phyloP scores from a whole-genome alignment of 2,113 vertebrate genomes.

The Ivindomyrus marchei region DNA sequence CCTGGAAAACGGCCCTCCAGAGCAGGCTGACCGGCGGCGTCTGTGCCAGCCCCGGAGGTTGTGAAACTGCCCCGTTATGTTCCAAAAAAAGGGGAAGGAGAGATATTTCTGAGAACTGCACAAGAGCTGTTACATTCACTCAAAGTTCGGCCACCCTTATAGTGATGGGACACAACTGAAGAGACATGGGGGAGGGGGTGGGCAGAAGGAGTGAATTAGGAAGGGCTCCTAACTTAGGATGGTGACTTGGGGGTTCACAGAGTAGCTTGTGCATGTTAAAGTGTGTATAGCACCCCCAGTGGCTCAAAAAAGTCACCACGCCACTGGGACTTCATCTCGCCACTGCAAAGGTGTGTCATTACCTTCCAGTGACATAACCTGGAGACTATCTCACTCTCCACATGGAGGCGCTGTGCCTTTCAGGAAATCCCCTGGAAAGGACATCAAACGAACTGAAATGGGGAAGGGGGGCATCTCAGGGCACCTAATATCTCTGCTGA shows the following conservation, averaged over 20 bases:
- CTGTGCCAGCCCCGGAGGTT: background rate
- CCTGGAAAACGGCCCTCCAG: background rate
- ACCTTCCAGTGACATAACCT: background rate
- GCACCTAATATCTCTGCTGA: background rate
- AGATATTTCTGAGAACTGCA: background rate
- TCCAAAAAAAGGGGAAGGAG: background rate
- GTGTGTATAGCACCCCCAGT: background rate
- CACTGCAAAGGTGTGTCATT: background rate
- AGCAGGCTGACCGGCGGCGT: background rate
- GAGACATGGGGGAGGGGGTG: background rate
- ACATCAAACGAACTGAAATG: background rate
- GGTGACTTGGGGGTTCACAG: background rate
- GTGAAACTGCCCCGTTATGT: background rate
- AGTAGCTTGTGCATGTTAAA: background rate
- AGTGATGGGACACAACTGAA: background rate
- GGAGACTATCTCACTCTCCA: background rate
- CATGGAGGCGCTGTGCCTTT: background rate
- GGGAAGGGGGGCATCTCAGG: background rate
- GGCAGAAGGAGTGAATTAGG: background rate
- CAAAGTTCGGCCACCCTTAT: background rate
- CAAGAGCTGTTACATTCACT: background rate
- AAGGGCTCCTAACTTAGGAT: background rate
- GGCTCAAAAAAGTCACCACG: background rate
- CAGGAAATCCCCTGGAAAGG: background rate
- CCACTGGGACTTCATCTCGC: background rate